A percentile compares a stretch with the other conserved stretches of the same genome.
phyloP scores from a whole-genome alignment of 2,888 invertebrate species.

The Leptopilina syphax region DNA sequence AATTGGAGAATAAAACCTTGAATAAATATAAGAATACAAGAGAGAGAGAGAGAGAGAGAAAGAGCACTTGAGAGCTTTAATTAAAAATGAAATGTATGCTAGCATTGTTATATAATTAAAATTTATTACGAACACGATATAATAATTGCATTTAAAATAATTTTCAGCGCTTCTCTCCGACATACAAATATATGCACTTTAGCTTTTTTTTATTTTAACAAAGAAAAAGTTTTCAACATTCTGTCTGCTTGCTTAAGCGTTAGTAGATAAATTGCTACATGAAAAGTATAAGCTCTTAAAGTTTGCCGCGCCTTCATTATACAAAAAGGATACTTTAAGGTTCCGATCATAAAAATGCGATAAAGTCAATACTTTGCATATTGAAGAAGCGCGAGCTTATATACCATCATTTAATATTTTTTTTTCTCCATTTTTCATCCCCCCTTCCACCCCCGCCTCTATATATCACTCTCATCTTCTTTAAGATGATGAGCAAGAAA shows the following conservation, averaged over 20 bases:
- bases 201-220: not conserved
- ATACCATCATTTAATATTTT: slow-evolving; percentile 12
- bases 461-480: slow-evolving; percentile 1
- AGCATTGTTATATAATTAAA: not conserved
- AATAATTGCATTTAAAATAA: slow-evolving; percentile 3
- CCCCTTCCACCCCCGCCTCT: not conserved
- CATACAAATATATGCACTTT: too few relatives aligned
- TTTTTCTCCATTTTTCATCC: not conserved
- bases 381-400: slow-evolving; percentile 9
- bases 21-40: not conserved
- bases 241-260: slow-evolving; percentile 17
- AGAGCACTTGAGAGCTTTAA: not conserved
- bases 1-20: not conserved
- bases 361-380: slow-evolving; percentile 21
- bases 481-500: not conserved
- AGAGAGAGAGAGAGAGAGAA: too few relatives aligned
- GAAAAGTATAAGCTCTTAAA: slow-evolving; percentile 16
- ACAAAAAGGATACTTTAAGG: not conserved
- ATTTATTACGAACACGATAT: not conserved
- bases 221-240: slow-evolving; percentile 6
- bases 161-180: not conserved
- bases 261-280: slow-evolving; percentile 33
- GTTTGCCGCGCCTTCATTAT: slow-evolving; percentile 15
- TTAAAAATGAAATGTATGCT: not conserved
- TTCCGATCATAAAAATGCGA: not conserved